Evolutionary conservation across 2,797 vertebrate genomes (phyloP).

Genomic region (Oreortyx pictus): DNA sequence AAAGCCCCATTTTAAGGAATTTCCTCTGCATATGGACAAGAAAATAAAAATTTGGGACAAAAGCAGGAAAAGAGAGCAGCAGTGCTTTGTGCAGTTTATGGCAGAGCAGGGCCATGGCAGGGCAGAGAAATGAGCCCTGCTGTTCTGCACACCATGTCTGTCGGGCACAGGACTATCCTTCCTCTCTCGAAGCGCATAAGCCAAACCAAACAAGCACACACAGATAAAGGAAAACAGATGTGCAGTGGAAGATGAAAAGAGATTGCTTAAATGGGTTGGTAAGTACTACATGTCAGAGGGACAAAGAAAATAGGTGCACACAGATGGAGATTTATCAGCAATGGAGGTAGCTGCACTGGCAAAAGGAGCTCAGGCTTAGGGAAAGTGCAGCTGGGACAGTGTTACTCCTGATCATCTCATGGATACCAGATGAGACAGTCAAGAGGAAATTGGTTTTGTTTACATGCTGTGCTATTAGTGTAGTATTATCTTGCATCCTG

Average conservation of each 20-base stretch:
- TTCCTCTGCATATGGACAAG: not conserved
- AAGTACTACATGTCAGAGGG: not conserved
- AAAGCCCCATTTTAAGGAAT: not conserved
- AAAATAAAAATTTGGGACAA: not conserved
- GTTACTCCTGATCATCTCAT: not conserved
- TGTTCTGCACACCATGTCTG: not conserved
- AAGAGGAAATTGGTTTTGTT: not conserved
- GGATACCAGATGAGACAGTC: not conserved
- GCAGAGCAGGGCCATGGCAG: not conserved
- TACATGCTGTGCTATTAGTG: not conserved
- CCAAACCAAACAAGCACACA: not conserved
- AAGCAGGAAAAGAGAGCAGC: not conserved
- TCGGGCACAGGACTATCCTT: not conserved
- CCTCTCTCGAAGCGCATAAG: not conserved
- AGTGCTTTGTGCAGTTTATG: not conserved
- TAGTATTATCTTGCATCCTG: not conserved
- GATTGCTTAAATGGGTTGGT: not conserved
- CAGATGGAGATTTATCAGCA: not conserved
- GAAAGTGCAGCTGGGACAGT: not conserved
- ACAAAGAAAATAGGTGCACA: rapidly evolving
- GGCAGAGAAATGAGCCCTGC: rapidly evolving
- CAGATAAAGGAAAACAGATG: not conserved
- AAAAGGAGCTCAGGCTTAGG: not conserved
- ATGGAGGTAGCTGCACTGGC: rapidly evolving
- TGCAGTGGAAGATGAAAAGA: not conserved